Base-by-base conservation (phyloP, 2,113 vertebrate species). In the Sceloporus tristichus region DNA sequence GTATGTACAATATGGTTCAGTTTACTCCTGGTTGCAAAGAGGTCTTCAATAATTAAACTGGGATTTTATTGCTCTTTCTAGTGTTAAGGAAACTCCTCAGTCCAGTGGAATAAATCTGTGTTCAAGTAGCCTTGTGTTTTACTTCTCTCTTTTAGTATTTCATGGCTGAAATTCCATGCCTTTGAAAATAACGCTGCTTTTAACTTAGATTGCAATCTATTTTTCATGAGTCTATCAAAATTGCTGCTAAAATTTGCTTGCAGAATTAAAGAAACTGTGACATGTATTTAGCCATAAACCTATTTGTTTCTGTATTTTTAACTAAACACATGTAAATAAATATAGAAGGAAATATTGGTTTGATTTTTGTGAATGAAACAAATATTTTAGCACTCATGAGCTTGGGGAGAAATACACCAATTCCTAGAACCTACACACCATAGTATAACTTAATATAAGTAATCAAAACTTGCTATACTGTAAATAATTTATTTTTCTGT, bases 231-330 rank as follows among this genome's bases (percentile, higher is more conserved):
- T 48, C 83, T 65, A 88, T 82, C 19, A 74, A 75, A 88, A 85
- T 59, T n/a, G 53, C 25, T 1, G 48, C 80, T 14, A 27, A 80
- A 91, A 40, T n/a, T 88, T 5, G 90, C 16, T 29, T 87, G 73
- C 54, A 66, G 73, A 90, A 78, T 68, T 87, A 59, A 90, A 59
- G 0, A 13, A 76, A 91, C 87, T 42, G 9, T 89, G 78, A 21
- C 29, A 42, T 87, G 74, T 53, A 48, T 82, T 48, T 18, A 21
- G 53, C 54, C 56, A 40, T 40, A 86, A 82, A 92, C 10, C 40
- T 81, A 84, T 94, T 88, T 89, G 42, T 1, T 93, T 90, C 91
- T 91, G 87, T 76, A 48, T 90, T 59, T 59, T 91, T 87, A 91
- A 85, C 87, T 90, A 59, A 59, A 59, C 56, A 86, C 53, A 38